phyloP scores from a whole-genome alignment of 35 echinoderm and acorn worm species.

The Ophioderma brevispina region DNA sequence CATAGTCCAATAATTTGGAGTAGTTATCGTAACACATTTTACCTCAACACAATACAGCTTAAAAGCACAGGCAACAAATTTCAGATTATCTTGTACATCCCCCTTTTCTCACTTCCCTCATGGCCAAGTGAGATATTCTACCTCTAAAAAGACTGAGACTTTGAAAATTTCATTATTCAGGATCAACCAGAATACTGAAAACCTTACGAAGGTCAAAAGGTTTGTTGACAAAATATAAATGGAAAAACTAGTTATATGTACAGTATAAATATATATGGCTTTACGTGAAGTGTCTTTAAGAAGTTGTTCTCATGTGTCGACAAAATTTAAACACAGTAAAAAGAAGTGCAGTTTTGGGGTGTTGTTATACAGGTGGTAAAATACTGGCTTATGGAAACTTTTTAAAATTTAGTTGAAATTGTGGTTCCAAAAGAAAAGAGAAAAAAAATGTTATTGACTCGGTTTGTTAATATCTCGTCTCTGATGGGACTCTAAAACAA shows the following conservation, averaged over 20 bases:
- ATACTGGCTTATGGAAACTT: background rate
- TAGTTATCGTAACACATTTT: no score
- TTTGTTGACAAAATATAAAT: background rate
- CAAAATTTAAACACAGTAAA: conserved; percentile 33
- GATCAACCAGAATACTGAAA: no score
- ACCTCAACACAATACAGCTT: no score
- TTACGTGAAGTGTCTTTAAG: background rate
- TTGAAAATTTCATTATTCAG: background rate
- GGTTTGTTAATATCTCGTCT: background rate
- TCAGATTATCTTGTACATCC: no score
- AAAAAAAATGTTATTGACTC: no score
- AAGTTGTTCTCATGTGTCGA: conserved; percentile 9
- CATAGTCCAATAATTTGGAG: no score
- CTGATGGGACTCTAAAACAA: background rate
- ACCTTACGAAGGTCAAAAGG: no score
- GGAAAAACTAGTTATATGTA: background rate
- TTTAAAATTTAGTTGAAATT: background rate
- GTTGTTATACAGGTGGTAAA: background rate
- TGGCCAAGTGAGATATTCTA: background rate
- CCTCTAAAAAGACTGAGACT: background rate
- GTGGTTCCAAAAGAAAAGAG: background rate
- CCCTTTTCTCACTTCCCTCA: background rate
- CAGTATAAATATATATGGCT: conserved; percentile 16
- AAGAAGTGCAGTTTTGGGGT: conserved; percentile 2
- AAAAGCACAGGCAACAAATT: no score